Percentiles rank a stretch among this genome's conserved stretches.
Evolutionary conservation across 2,888 invertebrate genomes (phyloP).

Genomic region (Pandemis corylana): DNA sequence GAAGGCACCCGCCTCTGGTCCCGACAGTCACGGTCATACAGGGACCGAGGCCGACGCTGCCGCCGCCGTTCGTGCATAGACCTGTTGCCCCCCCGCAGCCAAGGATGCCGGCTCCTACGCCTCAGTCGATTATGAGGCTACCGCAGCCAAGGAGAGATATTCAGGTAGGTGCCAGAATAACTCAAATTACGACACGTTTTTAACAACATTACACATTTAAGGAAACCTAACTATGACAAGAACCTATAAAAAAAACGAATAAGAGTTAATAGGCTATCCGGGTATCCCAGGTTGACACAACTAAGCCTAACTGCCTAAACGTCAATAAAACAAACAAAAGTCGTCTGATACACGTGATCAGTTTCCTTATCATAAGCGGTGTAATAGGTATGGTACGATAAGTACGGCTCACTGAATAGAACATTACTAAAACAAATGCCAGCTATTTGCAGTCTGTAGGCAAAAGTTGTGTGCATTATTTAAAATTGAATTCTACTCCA

Average conservation of each 20-base stretch:
- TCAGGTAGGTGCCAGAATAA: constrained; percentile 69
- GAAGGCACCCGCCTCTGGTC: constrained; percentile 44
- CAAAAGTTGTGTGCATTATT: constrained; percentile 4
- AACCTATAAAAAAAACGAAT: too few relatives aligned
- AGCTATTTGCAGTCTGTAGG: neutral
- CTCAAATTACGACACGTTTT: neutral
- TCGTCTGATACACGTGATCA: too few relatives aligned
- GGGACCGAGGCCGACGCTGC: constrained; percentile 37
- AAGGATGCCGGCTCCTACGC: constrained; percentile 73
- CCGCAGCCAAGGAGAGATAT: constrained; percentile 72
- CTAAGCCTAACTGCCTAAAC: too few relatives aligned
- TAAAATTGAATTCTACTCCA: constrained; percentile 12
- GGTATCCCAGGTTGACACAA: too few relatives aligned
- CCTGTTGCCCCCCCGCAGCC: constrained; percentile 70
- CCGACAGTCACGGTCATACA: constrained; percentile 48
- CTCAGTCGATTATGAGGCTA: constrained; percentile 62
- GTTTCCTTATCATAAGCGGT: too few relatives aligned
- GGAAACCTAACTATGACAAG: too few relatives aligned
- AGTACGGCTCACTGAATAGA: neutral
- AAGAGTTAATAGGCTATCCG: too few relatives aligned
- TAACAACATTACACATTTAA: too few relatives aligned
- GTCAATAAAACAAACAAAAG: too few relatives aligned
- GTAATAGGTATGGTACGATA: too few relatives aligned
- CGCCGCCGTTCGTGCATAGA: constrained; percentile 65
- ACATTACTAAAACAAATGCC: neutral